Evolutionary conservation across 2,888 invertebrate species (phyloP).

Genomic region (Azorinus chamasolen): DNA sequence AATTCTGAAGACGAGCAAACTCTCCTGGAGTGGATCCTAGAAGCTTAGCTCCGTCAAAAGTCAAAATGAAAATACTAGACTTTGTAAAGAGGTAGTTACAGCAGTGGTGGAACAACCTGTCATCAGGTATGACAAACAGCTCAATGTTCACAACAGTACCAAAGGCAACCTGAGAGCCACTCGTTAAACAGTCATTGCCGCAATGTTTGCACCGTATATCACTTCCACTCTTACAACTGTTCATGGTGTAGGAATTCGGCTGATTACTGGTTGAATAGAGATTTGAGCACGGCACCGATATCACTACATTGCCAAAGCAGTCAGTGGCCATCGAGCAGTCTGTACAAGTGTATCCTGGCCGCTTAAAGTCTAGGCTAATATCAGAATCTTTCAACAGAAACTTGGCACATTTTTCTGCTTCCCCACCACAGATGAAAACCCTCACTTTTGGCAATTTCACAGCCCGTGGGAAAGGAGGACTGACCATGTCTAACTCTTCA

Average conservation of each 20-base stretch:
- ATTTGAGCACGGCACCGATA: constrained; percentile 50
- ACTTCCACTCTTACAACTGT: constrained; percentile 11
- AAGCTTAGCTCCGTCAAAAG: constrained; percentile 75
- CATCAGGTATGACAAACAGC: constrained; percentile 71
- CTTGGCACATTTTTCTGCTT: constrained; percentile 64
- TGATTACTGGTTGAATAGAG: constrained; percentile 38
- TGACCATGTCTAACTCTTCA: constrained; percentile 14
- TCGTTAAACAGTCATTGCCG: constrained; percentile 40
- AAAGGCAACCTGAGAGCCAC: constrained; percentile 1
- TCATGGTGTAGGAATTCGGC: constrained; percentile 9
- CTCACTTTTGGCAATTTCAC: constrained; percentile 71
- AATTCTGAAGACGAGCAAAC: constrained; percentile 68
- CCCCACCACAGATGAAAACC: constrained; percentile 73
- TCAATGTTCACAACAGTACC: constrained; percentile 68
- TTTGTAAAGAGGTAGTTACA: constrained; percentile 72
- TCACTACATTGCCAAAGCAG: constrained; percentile 54
- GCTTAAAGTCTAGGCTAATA: constrained; percentile 33
- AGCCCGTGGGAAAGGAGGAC: constrained; percentile 51
- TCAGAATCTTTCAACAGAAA: constrained; percentile 56
- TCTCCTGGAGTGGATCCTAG: constrained; percentile 68
- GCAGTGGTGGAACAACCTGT: constrained; percentile 73
- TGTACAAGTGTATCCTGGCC: constrained; percentile 50
- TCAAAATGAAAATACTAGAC: constrained; percentile 71
- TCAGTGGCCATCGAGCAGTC: constrained; percentile 68
- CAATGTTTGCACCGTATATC: constrained; percentile 48